These are phyloP conservation scores for Myrmecobius fasciatus DNA, from an alignment of 2,113 vertebrate species.

Conservation along the genomic window DNA sequence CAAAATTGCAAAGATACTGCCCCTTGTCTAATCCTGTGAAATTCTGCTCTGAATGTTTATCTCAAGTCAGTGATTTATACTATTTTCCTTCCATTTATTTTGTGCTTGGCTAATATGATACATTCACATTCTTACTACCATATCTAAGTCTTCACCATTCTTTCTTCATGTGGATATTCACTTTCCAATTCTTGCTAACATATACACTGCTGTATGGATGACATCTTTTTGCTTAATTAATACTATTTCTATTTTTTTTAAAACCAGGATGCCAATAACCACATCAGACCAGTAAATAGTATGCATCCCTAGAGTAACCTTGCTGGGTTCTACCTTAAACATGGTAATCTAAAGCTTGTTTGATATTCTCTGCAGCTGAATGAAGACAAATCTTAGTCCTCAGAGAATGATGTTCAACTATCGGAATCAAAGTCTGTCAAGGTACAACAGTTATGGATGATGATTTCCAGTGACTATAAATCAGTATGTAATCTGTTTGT, in stretches of 20 bases:
- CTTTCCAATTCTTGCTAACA: constrained; percentile 17
- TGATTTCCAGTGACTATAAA: constrained; percentile 64
- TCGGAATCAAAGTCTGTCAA: constrained; percentile 56
- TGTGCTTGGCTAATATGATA: constrained; percentile 28
- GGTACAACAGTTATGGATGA: constrained; percentile 49
- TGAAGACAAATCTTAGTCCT: constrained; percentile 54
- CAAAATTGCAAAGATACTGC: constrained; percentile 59
- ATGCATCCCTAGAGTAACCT: constrained; percentile 32
- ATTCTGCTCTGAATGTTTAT: constrained; percentile 41
- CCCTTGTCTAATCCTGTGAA: constrained; percentile 42
- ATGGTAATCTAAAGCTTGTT: constrained; percentile 50
- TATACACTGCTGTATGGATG: background rate
- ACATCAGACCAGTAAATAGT: constrained; percentile 32
- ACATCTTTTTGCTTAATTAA: constrained; percentile 47
- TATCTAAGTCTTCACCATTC: background rate
- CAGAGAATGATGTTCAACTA: constrained; percentile 49
- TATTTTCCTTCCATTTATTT: constrained; percentile 4
- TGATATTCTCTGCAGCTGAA: constrained; percentile 65
- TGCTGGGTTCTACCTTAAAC: constrained; percentile 29
- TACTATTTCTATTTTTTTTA: constrained; percentile 5
- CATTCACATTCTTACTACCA: background rate
- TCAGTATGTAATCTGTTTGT: constrained; percentile 65
- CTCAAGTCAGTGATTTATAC: constrained; percentile 40
- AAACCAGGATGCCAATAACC: constrained; percentile 38
- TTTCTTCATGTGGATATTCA: constrained; percentile 22